These are phyloP conservation scores for Mus pahari DNA, from an alignment of 2,113 vertebrate genomes.

Conservation along the genomic window DNA sequence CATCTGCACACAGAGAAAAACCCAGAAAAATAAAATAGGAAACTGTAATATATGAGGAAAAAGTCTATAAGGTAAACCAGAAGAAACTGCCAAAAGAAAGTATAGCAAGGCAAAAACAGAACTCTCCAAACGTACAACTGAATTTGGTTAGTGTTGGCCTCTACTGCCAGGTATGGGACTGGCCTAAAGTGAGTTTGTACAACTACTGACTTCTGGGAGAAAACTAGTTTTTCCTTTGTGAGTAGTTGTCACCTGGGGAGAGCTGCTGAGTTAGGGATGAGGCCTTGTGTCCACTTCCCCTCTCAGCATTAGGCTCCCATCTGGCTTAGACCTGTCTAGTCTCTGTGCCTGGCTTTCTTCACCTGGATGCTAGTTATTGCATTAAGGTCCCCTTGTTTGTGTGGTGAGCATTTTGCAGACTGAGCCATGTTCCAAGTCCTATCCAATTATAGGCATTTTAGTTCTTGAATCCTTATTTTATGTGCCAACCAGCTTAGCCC, in stretches of 20 bases:
- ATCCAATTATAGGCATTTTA: not conserved
- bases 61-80: not conserved
- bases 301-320: not conserved
- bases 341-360: not conserved
- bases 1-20: not conserved
- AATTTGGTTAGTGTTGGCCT: not conserved
- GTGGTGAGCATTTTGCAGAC: not conserved
- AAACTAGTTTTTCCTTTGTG: not conserved
- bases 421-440: not conserved
- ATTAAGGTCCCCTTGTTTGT: not conserved
- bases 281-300: not conserved
- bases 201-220: not conserved
- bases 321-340: not conserved
- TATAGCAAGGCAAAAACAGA: not conserved
- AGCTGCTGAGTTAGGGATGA: not conserved
- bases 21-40: not conserved
- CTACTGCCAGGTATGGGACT: not conserved
- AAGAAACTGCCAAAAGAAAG: not conserved
- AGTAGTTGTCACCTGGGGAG: not conserved
- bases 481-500: not conserved
- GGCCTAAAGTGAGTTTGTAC: not conserved
- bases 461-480: not conserved
- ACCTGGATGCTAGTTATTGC: not conserved
- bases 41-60: not conserved
- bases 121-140: not conserved